Percentiles rank a stretch among this genome's conserved stretches.
Conservation (phyloP, 2,888 invertebrate genomes). For the Drosophila birchii region DNA sequence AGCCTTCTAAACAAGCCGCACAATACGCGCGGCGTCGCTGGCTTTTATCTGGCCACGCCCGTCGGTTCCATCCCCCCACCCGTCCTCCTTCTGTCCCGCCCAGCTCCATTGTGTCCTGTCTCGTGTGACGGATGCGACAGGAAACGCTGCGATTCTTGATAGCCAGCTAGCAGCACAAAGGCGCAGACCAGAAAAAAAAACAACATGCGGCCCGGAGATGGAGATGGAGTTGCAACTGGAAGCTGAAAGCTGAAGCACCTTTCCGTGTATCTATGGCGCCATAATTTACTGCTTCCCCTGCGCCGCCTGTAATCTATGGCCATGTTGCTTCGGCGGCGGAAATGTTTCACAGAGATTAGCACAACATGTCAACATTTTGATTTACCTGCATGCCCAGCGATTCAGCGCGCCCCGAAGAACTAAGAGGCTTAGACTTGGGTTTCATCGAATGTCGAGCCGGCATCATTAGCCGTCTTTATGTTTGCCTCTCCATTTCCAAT, state of each 20-base stretch:
- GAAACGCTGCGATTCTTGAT: slow-evolving; percentile 68
- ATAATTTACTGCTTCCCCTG: slow-evolving; percentile 69
- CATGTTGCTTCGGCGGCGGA: slow-evolving; percentile 51
- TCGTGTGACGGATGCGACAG: slow-evolving; percentile 72
- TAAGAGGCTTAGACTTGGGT: slow-evolving; percentile 18
- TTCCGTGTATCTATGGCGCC: slow-evolving; percentile 39
- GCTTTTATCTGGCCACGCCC: slow-evolving; percentile 61
- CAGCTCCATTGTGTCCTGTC: slow-evolving; percentile 60
- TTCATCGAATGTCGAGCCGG: slow-evolving; percentile 12
- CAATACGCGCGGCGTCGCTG: slow-evolving; percentile 65
- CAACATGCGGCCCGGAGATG: slow-evolving; percentile 16
- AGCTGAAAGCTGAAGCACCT: slow-evolving; percentile 43
- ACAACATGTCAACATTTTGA: slow-evolving; percentile 63
- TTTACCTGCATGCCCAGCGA: slow-evolving; percentile 48
- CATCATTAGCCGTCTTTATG: slow-evolving; percentile 45
- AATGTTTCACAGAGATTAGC: slow-evolving; percentile 75
- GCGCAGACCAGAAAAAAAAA: slow-evolving; percentile 10
- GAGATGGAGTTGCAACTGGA: slow-evolving; percentile 4
- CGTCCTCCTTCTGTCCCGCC: background rate
- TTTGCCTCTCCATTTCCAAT: slow-evolving; percentile 79
- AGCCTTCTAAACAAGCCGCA: slow-evolving; percentile 65
- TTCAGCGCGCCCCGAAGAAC: background rate
- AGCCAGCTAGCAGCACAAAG: slow-evolving; percentile 42
- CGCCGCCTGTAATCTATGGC: slow-evolving; percentile 52
- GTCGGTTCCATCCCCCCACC: slow-evolving; percentile 1